Evolutionary conservation across 92 coral and sea anemone species (phyloP), one percentile per base, ranked within the genome.

Genomic region (Ricordea florida): DNA sequence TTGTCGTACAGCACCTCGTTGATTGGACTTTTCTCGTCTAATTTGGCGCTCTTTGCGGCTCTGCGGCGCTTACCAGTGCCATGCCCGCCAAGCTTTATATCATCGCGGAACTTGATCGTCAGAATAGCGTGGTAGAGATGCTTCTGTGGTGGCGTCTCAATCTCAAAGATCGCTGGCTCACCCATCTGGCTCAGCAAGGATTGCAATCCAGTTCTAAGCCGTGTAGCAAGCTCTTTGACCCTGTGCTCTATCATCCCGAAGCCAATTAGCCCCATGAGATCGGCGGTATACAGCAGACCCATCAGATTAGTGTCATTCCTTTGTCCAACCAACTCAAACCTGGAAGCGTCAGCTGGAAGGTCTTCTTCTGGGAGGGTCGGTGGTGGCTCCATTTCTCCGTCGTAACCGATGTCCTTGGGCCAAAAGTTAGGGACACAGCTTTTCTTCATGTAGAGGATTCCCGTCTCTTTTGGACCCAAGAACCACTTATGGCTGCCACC

Each of bases 401-500:
- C 66, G 84, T 89, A 89, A 35, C 93, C 93, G 74, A 64, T 63
- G 26, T 66, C 73, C 18, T 89, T 89, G 33, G 93, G 93, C 37
- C 62, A 47, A 47, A 89, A 89, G 26, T 89, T 53, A 0, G 68
- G 52, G 32, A 85, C 40, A 20, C 87, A n/a, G 13, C 67, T 38
- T 37, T 13, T 28, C 64, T 72, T 88, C 85, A 88, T 75, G 86
- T 77, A 88, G 27, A 88, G 47, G 34, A 88, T 61, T 1, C 93
- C 93, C 0, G 93, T 65, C 58, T 88, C 93, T 25, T 88, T 88
- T 24, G 93, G 93, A 3, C 93, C 93, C 15, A 83, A 40, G 18
- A 88, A 69, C 93, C 93, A 88, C 55, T 88, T 88, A 83, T 88
- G 93, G 18, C 78, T 40, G 4, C 86, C 70, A 7, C 66, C 93